Percentiles rank a stretch among this genome's conserved stretches.
Evolutionary conservation across 1,140 invertebrate species (phyloP).

Genomic region (Asobara japonica): DNA sequence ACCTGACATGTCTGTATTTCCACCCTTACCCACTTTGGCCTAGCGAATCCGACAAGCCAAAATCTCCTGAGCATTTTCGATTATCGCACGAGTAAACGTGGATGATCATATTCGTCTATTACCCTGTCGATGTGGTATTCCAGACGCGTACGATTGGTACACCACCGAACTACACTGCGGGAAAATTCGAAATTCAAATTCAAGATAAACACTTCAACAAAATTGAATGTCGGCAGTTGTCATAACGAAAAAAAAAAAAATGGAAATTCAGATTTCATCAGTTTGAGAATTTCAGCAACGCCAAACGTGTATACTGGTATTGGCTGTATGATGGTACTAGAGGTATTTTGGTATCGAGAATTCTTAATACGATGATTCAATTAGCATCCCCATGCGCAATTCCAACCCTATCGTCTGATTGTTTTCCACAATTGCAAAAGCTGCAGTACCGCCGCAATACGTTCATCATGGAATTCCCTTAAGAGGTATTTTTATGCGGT

Average conservation of each 20-base stretch:
- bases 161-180: background rate
- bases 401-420: no score
- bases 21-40: background rate
- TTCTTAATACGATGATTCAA: no score
- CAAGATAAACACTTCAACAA: slow-evolving; percentile 15
- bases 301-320: no score
- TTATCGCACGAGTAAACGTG: background rate
- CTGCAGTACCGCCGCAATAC: no score
- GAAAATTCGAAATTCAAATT: slow-evolving; percentile 20
- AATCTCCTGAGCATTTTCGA: slow-evolving; percentile 6
- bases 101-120: slow-evolving; percentile 15
- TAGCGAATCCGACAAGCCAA: background rate
- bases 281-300: no score
- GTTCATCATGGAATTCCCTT: no score
- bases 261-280: no score
- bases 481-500: no score
- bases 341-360: no score
- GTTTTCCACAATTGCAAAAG: no score
- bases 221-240: slow-evolving; percentile 12
- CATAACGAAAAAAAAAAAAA: background rate
- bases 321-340: no score
- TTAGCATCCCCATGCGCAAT: no score
- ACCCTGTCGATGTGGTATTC: background rate
- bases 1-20: slow-evolving; percentile 48
- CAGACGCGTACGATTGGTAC: background rate